Conservation (phyloP, 2,888 invertebrate species). For the Cantharis flavilabris region DNA sequence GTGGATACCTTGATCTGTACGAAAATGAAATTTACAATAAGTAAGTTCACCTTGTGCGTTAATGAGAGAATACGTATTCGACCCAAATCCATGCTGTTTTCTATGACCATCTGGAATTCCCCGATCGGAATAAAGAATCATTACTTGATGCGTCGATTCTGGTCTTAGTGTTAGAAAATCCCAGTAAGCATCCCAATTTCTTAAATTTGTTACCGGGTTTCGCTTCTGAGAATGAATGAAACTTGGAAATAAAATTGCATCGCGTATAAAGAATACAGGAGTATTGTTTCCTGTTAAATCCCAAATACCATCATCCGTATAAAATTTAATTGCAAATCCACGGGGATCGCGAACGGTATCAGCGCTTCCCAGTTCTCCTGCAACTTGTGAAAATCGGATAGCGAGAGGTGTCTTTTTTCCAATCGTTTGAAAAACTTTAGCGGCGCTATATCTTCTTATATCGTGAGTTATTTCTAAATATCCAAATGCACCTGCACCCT, state of each 20-base stretch:
- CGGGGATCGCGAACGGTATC: conserved; percentile 89
- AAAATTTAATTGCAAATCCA: conserved; percentile 93
- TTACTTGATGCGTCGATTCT: conserved; percentile 84
- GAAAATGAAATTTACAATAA: conserved; percentile 92
- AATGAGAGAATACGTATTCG: conserved; percentile 89
- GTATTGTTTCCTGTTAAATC: conserved; percentile 93
- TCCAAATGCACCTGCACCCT: conserved; percentile 88
- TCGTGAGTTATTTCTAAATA: conserved; percentile 89
- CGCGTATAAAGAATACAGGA: conserved; percentile 90
- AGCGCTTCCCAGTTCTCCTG: conserved; percentile 88
- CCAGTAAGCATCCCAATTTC: conserved; percentile 95
- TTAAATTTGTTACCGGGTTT: conserved; percentile 89
- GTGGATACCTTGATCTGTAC: conserved; percentile 88
- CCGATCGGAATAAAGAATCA: conserved; percentile 87
- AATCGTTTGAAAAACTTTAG: conserved; percentile 74
- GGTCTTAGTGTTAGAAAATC: conserved; percentile 89
- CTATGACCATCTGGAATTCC: conserved; percentile 90
- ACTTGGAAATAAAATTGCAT: conserved; percentile 87
- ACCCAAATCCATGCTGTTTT: conserved; percentile 82
- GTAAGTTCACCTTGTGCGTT: conserved; percentile 71
- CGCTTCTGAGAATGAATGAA: conserved; percentile 97
- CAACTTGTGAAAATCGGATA: conserved; percentile 80
- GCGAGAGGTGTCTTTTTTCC: conserved; percentile 82
- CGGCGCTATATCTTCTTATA: conserved; percentile 77
- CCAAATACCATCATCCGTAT: conserved; percentile 92